Base-by-base conservation (phyloP, 2,888 invertebrate genomes). In the Nomada ruficornis region DNA sequence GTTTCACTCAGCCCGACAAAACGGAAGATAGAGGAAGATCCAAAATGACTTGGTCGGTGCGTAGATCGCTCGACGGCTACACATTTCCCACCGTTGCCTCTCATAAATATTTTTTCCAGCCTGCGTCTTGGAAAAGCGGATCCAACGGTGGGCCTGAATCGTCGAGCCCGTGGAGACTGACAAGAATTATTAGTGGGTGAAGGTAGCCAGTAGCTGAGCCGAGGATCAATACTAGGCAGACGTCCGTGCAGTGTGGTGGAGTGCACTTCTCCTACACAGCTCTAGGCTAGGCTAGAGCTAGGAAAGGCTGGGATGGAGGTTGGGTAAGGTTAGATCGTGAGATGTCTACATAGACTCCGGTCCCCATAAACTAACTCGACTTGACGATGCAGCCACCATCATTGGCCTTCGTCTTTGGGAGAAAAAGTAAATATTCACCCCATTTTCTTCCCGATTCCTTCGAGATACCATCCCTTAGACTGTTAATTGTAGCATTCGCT, bases 151-250 rank as follows among this genome's bases (percentile, higher is more conserved):
- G 88, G 84, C 90, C 87, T 13, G 86, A 88, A 89, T 90, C 90
- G 90, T 82, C 90, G 92, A 91, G 92, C 91, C 93, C 93, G 93
- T 89, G 91, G 93, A 93, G 92, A 93, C 93, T 93, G 93, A 93
- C 93, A 93, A 93, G 94, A 94, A 93, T 94, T 93, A 94, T 94
- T 93, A 94, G 94, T 93, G 93, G 93, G 93, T 91, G 93, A 93
- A 93, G 93, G 93, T 94, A 93, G 93, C 93, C 93, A 92, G 93
- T 93, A 92, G 93, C 93, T 92, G 92, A 93, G 91, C 91, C 91
- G 91, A 91, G 93, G 93, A 94, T 94, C 93, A 94, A 94, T 94
- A 94, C 93, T 91, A 92, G 93, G 93, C 93, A 94, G 93, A 93
- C 93, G 92, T 93, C 93, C 93, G 92, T 93, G 92, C 93, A 91